phyloP scores from a whole-genome alignment of 2,888 invertebrate species.

The Meiosimyza decipiens region DNA sequence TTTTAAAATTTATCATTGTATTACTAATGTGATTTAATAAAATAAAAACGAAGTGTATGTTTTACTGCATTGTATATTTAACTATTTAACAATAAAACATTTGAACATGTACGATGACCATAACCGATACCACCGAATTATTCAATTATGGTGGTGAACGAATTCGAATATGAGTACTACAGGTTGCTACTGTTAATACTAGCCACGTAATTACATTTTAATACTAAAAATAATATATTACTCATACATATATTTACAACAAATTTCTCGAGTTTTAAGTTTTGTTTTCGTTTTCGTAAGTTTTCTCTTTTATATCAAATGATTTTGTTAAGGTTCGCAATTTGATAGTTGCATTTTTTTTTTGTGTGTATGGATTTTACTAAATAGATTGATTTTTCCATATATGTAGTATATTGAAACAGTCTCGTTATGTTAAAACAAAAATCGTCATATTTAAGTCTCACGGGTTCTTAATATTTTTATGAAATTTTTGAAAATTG shows the following conservation, averaged over 20 bases:
- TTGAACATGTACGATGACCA: background rate
- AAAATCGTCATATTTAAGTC: conserved; percentile 7
- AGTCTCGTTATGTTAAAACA: conserved; percentile 19
- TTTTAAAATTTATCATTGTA: too few species aligned
- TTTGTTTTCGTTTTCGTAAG: background rate
- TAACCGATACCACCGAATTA: background rate
- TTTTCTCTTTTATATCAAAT: too few species aligned
- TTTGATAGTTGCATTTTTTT: too few species aligned
- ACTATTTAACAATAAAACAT: conserved; percentile 31
- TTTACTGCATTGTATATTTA: conserved; percentile 25
- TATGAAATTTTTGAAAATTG: background rate
- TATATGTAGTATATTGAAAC: conserved; percentile 13
- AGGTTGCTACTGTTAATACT: background rate
- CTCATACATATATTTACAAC: conserved; percentile 4
- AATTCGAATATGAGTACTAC: background rate
- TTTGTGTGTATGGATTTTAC: too few species aligned
- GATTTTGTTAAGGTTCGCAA: too few species aligned
- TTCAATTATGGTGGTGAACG: background rate
- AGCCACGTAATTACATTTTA: background rate
- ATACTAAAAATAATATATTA: background rate
- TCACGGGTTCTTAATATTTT: conserved; percentile 10
- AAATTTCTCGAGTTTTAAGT: background rate
- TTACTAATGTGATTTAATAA: too few species aligned
- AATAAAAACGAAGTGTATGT: too few species aligned
- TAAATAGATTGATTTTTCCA: background rate